These are phyloP conservation scores for Xanthia togata DNA, from an alignment of 2,888 invertebrate genomes.

Conservation along the genomic window DNA sequence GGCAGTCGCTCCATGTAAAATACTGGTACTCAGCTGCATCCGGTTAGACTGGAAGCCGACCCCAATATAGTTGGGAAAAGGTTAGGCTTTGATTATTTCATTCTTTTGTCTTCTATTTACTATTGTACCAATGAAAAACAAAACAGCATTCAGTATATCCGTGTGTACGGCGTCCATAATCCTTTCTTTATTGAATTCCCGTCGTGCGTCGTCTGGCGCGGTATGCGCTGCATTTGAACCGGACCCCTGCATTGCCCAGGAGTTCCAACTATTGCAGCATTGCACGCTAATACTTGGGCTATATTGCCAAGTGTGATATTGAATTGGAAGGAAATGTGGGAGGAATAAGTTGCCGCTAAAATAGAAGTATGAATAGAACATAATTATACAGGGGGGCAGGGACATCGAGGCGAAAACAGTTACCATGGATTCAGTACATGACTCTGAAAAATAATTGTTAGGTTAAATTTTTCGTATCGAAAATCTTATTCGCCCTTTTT, in stretches of 20 bases:
- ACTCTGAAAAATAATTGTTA: no score
- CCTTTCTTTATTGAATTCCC: conserved; percentile 86
- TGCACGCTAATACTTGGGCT: conserved; percentile 38
- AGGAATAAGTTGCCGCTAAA: neutral
- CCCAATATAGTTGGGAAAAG: no score
- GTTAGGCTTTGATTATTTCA: no score
- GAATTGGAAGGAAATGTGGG: conserved; percentile 1
- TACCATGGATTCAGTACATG: no score
- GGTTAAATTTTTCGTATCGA: no score
- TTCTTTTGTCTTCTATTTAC: neutral
- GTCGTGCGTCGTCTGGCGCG: conserved; percentile 74
- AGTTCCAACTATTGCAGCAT: conserved; percentile 55
- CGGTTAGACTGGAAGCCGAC: no score
- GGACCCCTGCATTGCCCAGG: conserved; percentile 61
- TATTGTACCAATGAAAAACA: conserved; percentile 30
- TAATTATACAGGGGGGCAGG: no score
- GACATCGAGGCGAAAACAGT: no score
- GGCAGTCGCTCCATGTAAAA: no score
- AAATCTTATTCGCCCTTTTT: no score
- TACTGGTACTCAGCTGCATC: no score
- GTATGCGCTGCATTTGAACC: conserved; percentile 74
- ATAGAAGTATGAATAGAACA: neutral
- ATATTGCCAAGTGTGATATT: conserved; percentile 39
- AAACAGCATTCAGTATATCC: conserved; percentile 35
- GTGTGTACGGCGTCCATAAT: conserved; percentile 70